A percentile compares a stretch with the other conserved stretches of the same genome.
phyloP scores from a whole-genome alignment of 2,797 vertebrate genomes.

The Pygocentrus nattereri region DNA sequence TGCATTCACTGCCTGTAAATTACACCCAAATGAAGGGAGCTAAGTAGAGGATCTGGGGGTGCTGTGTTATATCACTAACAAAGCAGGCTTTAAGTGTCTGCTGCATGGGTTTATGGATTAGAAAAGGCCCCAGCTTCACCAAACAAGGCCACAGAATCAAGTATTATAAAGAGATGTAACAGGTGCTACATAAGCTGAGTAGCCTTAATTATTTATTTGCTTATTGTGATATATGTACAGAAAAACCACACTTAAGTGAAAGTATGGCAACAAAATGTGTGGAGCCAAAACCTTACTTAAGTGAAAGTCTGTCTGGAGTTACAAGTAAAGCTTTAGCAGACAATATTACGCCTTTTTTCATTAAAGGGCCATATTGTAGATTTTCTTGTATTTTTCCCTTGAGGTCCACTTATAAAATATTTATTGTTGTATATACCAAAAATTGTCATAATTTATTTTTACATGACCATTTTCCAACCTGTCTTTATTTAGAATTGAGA shows the following conservation, averaged over 20 bases:
- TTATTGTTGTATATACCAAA: no score
- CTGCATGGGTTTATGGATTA: background rate
- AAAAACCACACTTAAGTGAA: background rate
- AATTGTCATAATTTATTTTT: no score
- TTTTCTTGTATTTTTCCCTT: no score
- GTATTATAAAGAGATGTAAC: slow-evolving; percentile 16
- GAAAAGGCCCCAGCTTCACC: slow-evolving; percentile 17
- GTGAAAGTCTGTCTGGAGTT: no score
- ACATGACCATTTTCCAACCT: no score
- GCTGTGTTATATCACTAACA: slow-evolving; percentile 38
- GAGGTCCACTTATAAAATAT: no score
- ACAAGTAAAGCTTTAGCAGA: no score
- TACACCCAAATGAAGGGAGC: slow-evolving; percentile 62
- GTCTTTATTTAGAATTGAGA: no score
- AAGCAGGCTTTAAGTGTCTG: slow-evolving; percentile 33
- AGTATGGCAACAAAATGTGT: no score
- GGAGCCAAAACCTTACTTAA: no score
- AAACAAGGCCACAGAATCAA: slow-evolving; percentile 24
- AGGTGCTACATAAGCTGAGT: slow-evolving; percentile 3
- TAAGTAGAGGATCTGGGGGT: slow-evolving; percentile 51
- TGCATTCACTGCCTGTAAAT: slow-evolving; percentile 69
- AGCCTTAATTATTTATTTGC: slow-evolving; percentile 42
- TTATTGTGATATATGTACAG: background rate
- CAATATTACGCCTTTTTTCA: no score
- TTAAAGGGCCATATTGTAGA: no score